A percentile compares a stretch with the other conserved stretches of the same genome.
Conservation (phyloP, 2,113 vertebrate species). For the Furnarius figulus region DNA sequence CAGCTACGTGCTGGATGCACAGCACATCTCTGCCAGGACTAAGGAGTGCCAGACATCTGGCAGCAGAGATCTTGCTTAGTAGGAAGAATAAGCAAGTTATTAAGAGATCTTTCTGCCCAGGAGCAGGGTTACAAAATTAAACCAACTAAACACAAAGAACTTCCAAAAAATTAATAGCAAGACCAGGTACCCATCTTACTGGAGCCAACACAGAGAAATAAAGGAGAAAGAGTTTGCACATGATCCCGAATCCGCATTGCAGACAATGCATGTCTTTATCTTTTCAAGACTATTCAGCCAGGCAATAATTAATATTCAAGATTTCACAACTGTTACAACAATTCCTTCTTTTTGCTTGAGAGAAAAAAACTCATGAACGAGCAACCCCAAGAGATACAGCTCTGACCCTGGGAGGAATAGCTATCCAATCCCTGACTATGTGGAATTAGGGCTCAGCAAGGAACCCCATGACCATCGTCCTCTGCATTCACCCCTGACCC, state of each 20-base stretch:
- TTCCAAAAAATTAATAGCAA: conserved; percentile 11
- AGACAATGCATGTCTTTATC: neutral
- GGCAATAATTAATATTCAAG: conserved; percentile 18
- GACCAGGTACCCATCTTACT: neutral
- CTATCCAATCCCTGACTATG: neutral
- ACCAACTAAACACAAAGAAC: conserved; percentile 35
- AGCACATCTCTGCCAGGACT: conserved; percentile 16
- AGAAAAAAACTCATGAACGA: neutral
- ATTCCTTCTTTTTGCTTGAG: neutral
- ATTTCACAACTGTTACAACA: neutral
- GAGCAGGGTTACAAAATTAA: conserved; percentile 75
- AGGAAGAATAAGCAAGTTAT: conserved; percentile 78
- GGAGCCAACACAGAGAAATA: neutral
- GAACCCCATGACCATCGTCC: neutral
- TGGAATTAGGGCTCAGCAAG: neutral
- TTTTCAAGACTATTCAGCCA: neutral
- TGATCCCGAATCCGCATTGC: neutral
- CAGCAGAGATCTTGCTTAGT: conserved; percentile 73
- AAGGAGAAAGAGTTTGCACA: neutral
- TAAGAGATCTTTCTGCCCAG: conserved; percentile 79
- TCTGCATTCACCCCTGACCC: neutral
- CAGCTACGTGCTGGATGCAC: conserved; percentile 28
- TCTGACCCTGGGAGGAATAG: neutral
- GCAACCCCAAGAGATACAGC: neutral
- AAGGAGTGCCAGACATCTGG: conserved; percentile 19